Evolutionary conservation across 2,113 vertebrate genomes (phyloP).

Genomic region (Epinephelus moara): DNA sequence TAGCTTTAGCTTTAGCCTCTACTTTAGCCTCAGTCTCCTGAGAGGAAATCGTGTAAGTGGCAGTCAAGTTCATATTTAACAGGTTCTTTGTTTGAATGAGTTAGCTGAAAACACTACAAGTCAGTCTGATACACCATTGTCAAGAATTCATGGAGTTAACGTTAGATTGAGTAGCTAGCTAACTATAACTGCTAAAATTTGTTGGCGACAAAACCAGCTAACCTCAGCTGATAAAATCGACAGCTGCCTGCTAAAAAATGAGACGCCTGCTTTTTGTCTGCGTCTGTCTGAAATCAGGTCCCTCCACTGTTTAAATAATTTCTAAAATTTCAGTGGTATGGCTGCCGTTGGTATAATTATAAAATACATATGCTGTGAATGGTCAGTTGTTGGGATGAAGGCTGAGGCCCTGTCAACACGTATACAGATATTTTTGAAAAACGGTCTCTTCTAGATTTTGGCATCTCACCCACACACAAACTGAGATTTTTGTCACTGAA

Average conservation of each 20-base stretch:
- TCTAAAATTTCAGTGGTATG: neutral
- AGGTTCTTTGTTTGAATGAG: too few species aligned
- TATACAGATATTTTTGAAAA: too few species aligned
- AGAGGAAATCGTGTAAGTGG: too few species aligned
- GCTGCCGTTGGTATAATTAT: neutral
- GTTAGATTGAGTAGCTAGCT: neutral
- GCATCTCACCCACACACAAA: too few species aligned
- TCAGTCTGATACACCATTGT: neutral
- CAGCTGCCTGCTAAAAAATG: neutral
- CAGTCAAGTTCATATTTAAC: too few species aligned
- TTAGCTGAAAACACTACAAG: neutral
- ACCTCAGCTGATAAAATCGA: neutral
- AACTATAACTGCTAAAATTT: neutral
- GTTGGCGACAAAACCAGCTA: neutral
- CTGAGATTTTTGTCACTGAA: too few species aligned
- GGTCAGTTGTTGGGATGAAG: neutral
- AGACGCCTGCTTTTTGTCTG: neutral
- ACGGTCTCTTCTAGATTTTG: too few species aligned
- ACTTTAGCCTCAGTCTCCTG: too few species aligned
- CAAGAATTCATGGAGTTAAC: too few species aligned
- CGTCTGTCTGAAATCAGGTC: neutral
- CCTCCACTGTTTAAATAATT: neutral
- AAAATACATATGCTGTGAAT: neutral
- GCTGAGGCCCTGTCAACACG: too few species aligned
- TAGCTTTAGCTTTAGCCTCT: too few species aligned